These are phyloP conservation scores for Athrips mouffetella DNA, from an alignment of 2,888 invertebrate species.

Conservation along the genomic window DNA sequence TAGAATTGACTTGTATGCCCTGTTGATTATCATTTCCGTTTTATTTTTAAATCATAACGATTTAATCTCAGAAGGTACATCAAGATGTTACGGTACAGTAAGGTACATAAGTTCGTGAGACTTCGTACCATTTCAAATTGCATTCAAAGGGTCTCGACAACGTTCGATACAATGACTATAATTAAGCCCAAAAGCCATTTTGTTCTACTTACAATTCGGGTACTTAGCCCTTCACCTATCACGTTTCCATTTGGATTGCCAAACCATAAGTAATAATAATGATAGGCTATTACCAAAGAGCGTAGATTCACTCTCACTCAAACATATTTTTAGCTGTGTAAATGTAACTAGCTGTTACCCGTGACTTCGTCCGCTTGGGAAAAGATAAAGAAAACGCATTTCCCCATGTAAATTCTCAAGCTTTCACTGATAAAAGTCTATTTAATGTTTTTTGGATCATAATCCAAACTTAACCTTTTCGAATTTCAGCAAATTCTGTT, in stretches of 20 bases:
- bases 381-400: too few species aligned
- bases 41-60: background rate
- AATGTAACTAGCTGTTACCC: too few species aligned
- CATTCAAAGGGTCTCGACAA: slow-evolving; percentile 11
- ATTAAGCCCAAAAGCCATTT: slow-evolving; percentile 58
- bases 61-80: background rate
- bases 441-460: too few species aligned
- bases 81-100: background rate
- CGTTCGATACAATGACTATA: slow-evolving; percentile 50
- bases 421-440: too few species aligned
- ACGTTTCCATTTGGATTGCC: slow-evolving; percentile 67
- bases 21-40: background rate
- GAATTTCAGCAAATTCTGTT: too few species aligned
- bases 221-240: slow-evolving; percentile 73
- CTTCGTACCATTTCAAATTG: slow-evolving; percentile 9
- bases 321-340: slow-evolving; percentile 23
- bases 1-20: background rate
- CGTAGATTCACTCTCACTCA: slow-evolving; percentile 26
- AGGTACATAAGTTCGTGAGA: background rate
- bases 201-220: slow-evolving; percentile 64
- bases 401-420: too few species aligned
- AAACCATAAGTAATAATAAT: slow-evolving; percentile 65
- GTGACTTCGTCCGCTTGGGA: too few species aligned
- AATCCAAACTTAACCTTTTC: too few species aligned
- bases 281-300: slow-evolving; percentile 42